Percentiles rank a stretch among this genome's conserved stretches.
These are phyloP conservation scores for Eupithecia dodoneata DNA, from an alignment of 2,888 invertebrate species.

Conservation along the genomic window DNA sequence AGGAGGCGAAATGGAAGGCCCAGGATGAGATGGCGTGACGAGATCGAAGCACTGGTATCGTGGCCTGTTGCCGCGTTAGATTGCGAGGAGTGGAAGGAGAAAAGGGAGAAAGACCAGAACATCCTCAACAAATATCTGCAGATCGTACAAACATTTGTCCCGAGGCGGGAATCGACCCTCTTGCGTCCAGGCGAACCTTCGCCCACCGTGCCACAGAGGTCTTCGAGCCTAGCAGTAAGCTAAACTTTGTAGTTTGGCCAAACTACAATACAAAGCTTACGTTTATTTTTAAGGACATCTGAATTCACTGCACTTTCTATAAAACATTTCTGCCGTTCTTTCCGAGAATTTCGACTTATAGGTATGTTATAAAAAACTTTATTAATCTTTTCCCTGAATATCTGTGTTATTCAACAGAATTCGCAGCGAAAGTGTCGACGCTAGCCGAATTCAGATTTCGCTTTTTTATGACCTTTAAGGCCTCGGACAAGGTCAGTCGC, in stretches of 20 bases:
- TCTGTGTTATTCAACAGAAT: constrained; percentile 5
- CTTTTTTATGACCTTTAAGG: constrained; percentile 59
- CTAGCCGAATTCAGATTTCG: constrained; percentile 51
- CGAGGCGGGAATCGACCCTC: too few species aligned
- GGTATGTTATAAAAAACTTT: neutral
- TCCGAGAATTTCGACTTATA: neutral
- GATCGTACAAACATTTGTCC: too few species aligned
- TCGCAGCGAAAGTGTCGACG: constrained; percentile 63
- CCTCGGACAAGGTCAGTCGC: constrained; percentile 36
- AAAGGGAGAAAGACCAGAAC: neutral
- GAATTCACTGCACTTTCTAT: too few species aligned
- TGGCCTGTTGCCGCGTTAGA: neutral
- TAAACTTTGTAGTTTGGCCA: too few species aligned
- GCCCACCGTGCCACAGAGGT: too few species aligned
- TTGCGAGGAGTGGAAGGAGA: neutral
- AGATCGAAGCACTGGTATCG: neutral
- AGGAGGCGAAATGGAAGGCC: neutral
- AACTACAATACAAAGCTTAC: too few species aligned
- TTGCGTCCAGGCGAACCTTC: too few species aligned
- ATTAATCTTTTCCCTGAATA: neutral
- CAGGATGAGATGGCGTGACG: neutral
- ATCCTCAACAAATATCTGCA: too few species aligned
- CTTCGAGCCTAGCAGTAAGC: too few species aligned
- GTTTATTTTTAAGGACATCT: too few species aligned
- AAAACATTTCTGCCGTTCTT: neutral